Base-by-base conservation (phyloP, 2,113 vertebrate species). In the Phaethornis superciliosus region DNA sequence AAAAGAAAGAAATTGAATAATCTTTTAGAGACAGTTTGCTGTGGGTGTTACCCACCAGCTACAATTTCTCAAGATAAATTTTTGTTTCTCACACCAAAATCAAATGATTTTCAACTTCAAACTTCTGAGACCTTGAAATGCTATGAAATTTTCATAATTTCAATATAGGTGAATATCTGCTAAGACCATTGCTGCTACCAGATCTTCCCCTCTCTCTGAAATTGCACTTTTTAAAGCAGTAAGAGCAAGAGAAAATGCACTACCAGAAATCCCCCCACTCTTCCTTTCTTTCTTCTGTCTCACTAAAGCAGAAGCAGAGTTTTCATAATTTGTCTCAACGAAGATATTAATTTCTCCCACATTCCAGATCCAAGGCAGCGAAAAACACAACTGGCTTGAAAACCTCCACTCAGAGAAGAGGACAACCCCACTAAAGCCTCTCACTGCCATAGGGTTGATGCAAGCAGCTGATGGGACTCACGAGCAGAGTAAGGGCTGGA, bases 381-480 rank as follows among this genome's bases (percentile, higher is more conserved):
- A 60, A 68, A 9, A 11, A 33, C 64, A 15, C 4, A 22, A 30
- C 17, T 4, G 2, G 13, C 55, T 55, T 6, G 3, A 14, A 56
- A 28, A 33, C 3, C 24, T 40, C 6, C 1, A 2, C 6, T 4
- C 0, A 4, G 6, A 7, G 62, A 35, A 27, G 21, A 54, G n/a
- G 4, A 46, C 5, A 23, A 51, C 26, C 16, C 28, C 3, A 1
- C 30, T 3, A 42, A 59, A 60, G 69, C n/a, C 54, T 15, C 42
- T 47, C 77, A 3, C 0, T 26, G 30, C 18, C 26, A 2, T 1
- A 0, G 3, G 40, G 44, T 2, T 64, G 51, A 18, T 0, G 0
- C 3, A 2, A 21, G 51, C n/a, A n/a, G n/a, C 9, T 2, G 72
- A 12, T n/a, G 78, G 10, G 37, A 64, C 6, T 23, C 33, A 32